Conservation (phyloP, 2,797 vertebrate genomes). For the Hydrolagus colliei region DNA sequence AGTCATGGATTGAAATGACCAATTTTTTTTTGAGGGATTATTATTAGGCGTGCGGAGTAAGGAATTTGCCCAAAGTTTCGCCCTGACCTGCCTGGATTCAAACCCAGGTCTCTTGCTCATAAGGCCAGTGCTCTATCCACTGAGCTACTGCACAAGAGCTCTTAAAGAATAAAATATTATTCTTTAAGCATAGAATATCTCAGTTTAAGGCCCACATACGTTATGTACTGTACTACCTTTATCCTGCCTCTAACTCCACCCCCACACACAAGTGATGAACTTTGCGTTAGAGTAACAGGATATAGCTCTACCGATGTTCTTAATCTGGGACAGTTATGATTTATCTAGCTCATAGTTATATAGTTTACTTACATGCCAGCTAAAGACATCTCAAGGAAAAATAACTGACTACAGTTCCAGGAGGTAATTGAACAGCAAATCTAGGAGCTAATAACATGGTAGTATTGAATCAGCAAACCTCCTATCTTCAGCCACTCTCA, state of each 20-base stretch:
- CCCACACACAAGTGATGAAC: not conserved
- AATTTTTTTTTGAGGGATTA: no score
- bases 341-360: not conserved
- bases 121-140: no score
- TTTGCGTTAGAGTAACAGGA: constrained; percentile 18
- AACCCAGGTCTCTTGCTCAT: no score
- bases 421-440: not conserved
- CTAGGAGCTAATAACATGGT: not conserved
- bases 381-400: not conserved
- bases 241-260: not conserved
- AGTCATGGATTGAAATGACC: no score
- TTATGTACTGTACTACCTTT: not conserved
- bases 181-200: constrained; percentile 15
- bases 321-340: not conserved
- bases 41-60: no score
- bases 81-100: no score
- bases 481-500: not conserved
- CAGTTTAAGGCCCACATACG: not conserved
- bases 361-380: not conserved
- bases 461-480: not conserved
- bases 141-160: no score
- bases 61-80: no score
- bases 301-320: not conserved
- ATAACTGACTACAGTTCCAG: no score
- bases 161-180: not conserved